phyloP scores from a whole-genome alignment of 2,797 vertebrate species.

The Pangasius djambal region DNA sequence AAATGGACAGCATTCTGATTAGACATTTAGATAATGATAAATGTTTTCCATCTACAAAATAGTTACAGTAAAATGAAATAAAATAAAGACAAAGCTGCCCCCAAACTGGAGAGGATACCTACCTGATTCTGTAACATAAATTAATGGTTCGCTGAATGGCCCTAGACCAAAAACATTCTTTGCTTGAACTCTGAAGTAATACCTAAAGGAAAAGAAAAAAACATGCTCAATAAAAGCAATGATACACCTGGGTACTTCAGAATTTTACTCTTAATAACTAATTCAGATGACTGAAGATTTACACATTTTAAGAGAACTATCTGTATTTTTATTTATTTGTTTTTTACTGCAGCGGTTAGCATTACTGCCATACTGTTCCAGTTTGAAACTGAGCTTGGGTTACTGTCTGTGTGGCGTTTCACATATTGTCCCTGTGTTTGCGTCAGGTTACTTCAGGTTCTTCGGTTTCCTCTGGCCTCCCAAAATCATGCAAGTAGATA shows the following conservation, averaged over 20 bases:
- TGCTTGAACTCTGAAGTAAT: slow-evolving; percentile 98
- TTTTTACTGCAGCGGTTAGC: neutral
- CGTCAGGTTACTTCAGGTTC: neutral
- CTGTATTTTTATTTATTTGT: neutral
- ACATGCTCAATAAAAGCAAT: slow-evolving; percentile 15
- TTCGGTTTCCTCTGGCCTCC: neutral
- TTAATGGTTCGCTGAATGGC: slow-evolving; percentile 89
- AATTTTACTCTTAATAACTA: slow-evolving; percentile 56
- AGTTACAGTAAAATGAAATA: neutral
- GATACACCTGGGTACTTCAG: neutral
- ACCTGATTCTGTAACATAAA: slow-evolving; percentile 98
- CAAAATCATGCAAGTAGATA: neutral
- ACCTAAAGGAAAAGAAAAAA: slow-evolving; percentile 72
- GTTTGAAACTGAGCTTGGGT: neutral
- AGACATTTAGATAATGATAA: neutral
- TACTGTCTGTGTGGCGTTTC: neutral
- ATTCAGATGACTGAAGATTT: slow-evolving; percentile 59
- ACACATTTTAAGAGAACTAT: slow-evolving; percentile 43
- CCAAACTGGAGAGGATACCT: slow-evolving; percentile 52
- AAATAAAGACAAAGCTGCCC: neutral
- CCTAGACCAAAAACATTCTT: slow-evolving; percentile 93
- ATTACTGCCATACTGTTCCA: neutral
- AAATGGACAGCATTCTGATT: slow-evolving; percentile 31
- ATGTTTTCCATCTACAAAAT: neutral
- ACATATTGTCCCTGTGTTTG: neutral